Base-by-base conservation (phyloP, 2,888 invertebrate species). In the Lissocephala sabroskyi region DNA sequence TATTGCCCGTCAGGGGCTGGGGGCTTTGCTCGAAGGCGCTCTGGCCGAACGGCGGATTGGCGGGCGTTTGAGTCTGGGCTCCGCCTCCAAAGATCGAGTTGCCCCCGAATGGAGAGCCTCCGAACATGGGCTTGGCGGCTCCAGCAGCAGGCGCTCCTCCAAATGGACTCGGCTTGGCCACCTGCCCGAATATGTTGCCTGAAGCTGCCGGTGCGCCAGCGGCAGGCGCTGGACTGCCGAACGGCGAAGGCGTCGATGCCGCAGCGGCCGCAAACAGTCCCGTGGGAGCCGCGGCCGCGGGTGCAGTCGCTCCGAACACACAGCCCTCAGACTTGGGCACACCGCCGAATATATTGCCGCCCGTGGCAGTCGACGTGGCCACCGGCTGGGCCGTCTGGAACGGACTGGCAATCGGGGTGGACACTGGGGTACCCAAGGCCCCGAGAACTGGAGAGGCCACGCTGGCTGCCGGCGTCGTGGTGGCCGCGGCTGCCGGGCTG, bases 261-360 rank as follows among this genome's bases (percentile, higher is more conserved):
- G 77, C 71, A n/a, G 75, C 71, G 3, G 76, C 55, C 0, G 70
- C 75, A 68, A 79, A 79, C 0, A 80, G 45, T 0, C 80, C 75
- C 2, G 63, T 55, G 19, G 66, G 59, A 14, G 66, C 59, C 10
- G 65, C 45, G 2, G 62, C 18, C 3, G 57, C 41, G 1, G 56
- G 10, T 3, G 56, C 3, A 1, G 56, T 17, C 7, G 33, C 19
- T 1, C 65, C 78, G 49, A 83, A 83, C 1, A 77, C 68, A 0
- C 79, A 68, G 18, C 67, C 67, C 18, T 82, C 82, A 2, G 83
- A 79, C 52, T 83, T 83, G 0, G 83, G 81, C 13, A 82, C 75
- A 35, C 66, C 79, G 1, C 77, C 79, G 41, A 83, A 83, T 17
- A 82, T 61, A 36, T 61, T 79, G 5, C 59, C 65, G 10, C 23